Evolutionary conservation across 2,888 invertebrate genomes (phyloP).

Genomic region (Aphelenchoides bicaudatus): DNA sequence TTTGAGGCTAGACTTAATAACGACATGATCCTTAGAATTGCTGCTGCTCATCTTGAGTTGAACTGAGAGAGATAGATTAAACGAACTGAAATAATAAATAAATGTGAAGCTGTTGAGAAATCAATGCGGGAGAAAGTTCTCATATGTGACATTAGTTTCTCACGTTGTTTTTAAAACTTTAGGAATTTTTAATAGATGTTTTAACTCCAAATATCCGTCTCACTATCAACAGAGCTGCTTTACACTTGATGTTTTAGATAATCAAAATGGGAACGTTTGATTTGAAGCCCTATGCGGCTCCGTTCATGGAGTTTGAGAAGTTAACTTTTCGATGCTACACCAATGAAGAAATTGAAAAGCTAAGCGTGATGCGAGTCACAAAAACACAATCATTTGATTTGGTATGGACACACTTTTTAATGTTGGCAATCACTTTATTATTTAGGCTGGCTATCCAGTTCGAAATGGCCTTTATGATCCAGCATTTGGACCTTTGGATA

Average conservation of each 20-base stretch:
- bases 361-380: slow-evolving; percentile 50
- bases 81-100: no score
- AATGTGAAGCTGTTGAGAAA: no score
- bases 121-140: no score
- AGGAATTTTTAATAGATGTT: no score
- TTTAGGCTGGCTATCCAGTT: slow-evolving; percentile 54
- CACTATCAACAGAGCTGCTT: no score
- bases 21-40: slow-evolving; percentile 30
- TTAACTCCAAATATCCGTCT: no score
- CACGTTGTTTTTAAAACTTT: no score
- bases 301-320: slow-evolving; percentile 52
- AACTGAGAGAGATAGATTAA: slow-evolving; percentile 6
- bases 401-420: slow-evolving; percentile 29
- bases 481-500: slow-evolving; percentile 69
- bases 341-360: slow-evolving; percentile 51
- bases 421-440: background rate
- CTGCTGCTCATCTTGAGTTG: slow-evolving; percentile 15
- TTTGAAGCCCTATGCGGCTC: background rate
- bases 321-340: slow-evolving; percentile 50
- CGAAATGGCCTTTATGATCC: slow-evolving; percentile 84
- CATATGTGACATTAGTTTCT: no score
- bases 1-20: slow-evolving; percentile 33
- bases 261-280: slow-evolving; percentile 5
- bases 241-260: no score
- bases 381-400: slow-evolving; percentile 58